Evolutionary conservation across 2,113 vertebrate species (phyloP).

Genomic region (Xiphophorus maculatus): DNA sequence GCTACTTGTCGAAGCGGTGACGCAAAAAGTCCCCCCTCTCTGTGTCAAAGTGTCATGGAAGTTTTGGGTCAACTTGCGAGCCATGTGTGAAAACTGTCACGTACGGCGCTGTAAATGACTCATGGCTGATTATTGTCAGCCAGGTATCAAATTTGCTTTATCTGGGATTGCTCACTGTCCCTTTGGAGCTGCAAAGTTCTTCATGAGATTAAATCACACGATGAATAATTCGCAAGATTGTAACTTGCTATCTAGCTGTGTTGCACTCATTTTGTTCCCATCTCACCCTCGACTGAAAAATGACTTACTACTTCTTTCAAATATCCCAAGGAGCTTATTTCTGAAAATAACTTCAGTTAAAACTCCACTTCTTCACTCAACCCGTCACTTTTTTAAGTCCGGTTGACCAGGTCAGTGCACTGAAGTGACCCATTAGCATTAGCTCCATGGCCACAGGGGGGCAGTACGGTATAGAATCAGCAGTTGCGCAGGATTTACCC

Average conservation of each 20-base stretch:
- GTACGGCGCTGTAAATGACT: conserved; percentile 53
- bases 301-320: neutral
- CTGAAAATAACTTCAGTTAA: neutral
- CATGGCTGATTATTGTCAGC: conserved; percentile 2
- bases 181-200: neutral
- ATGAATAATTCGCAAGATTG: conserved; percentile 32
- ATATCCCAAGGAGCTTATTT: too few relatives aligned
- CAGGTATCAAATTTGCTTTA: conserved; percentile 41
- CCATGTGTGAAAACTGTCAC: conserved; percentile 65
- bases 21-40: conserved; percentile 31
- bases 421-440: conserved; percentile 31
- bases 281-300: neutral
- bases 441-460: conserved; percentile 66
- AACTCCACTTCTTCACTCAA: neutral
- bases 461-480: conserved; percentile 57
- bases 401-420: neutral
- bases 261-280: conserved; percentile 14
- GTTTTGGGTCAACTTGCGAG: conserved; percentile 36
- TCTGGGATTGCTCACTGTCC: conserved; percentile 6
- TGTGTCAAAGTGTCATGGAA: conserved; percentile 53
- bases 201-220: conserved; percentile 12
- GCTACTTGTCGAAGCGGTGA: conserved; percentile 64
- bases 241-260: conserved; percentile 25
- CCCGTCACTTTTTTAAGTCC: neutral
- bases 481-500: conserved; percentile 10